Evolutionary conservation across 2,113 vertebrate genomes (phyloP).

Genomic region (Vulpes vulpes): DNA sequence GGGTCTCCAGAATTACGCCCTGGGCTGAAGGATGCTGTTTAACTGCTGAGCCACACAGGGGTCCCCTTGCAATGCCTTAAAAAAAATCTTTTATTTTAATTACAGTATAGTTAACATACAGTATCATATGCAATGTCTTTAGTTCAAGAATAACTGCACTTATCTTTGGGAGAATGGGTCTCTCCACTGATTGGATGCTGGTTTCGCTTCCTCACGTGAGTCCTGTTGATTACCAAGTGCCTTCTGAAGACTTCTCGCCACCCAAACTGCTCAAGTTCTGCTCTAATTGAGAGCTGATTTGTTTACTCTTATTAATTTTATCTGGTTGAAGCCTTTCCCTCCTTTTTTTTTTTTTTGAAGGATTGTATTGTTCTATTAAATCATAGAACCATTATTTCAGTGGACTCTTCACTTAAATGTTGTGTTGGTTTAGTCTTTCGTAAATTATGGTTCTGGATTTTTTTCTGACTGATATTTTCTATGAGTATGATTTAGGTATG

Average conservation of each 20-base stretch:
- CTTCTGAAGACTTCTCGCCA: neutral
- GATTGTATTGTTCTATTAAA: neutral
- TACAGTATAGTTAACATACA: neutral
- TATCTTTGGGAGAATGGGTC: neutral
- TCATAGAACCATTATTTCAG: neutral
- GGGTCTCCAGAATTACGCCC: too few species aligned
- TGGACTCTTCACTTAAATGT: neutral
- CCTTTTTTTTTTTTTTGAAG: neutral
- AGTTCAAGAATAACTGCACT: neutral
- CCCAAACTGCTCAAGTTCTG: neutral
- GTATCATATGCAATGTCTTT: neutral
- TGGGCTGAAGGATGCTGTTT: too few species aligned
- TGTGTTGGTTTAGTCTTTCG: neutral
- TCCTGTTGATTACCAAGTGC: neutral
- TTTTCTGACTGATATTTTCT: slow-evolving; percentile 17
- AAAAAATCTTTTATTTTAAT: neutral
- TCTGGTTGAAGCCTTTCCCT: neutral
- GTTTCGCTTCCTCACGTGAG: neutral
- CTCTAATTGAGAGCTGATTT: neutral
- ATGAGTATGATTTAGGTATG: slow-evolving; percentile 19
- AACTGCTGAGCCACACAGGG: too few species aligned
- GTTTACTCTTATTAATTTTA: slow-evolving; percentile 1
- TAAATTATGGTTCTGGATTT: neutral
- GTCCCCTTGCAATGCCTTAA: too few species aligned
- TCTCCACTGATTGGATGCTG: neutral